Conservation (phyloP, 2,797 vertebrate genomes). For the Enteromius treurensis region DNA sequence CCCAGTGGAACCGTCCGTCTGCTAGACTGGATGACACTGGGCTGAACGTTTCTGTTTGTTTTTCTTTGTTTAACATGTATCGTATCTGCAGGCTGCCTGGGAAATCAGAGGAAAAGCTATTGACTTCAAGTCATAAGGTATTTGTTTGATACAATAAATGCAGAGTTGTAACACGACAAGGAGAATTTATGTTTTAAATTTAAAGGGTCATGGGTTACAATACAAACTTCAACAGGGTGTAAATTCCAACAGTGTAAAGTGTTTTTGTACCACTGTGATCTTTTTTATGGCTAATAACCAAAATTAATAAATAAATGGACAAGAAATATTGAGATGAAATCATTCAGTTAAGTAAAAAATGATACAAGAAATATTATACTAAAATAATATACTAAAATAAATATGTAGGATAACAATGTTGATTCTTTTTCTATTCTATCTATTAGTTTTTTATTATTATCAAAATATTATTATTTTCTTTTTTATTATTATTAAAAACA, state of each 20-base stretch:
- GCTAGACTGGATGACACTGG: slow-evolving; percentile 83
- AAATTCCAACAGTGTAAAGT: neutral
- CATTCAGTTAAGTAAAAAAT: neutral
- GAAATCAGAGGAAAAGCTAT: slow-evolving; percentile 48
- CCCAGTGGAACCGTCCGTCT: slow-evolving; percentile 84
- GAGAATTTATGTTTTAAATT: neutral
- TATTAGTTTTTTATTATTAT: too few species aligned
- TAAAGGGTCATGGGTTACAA: neutral
- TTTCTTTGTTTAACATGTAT: slow-evolving; percentile 84
- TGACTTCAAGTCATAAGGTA: slow-evolving; percentile 27
- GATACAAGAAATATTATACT: neutral
- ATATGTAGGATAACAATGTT: neutral
- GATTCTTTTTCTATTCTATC: too few species aligned
- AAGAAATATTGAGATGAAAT: neutral
- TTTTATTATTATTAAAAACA: too few species aligned
- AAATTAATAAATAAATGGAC: neutral
- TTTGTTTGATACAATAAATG: neutral
- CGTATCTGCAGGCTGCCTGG: slow-evolving; percentile 94
- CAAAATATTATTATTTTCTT: too few species aligned
- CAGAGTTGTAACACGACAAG: neutral
- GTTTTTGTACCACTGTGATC: neutral
- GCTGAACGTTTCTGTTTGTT: slow-evolving; percentile 82
- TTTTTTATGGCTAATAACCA: neutral
- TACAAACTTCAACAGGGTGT: neutral
- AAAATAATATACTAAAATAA: neutral